phyloP scores from a whole-genome alignment of 2,113 vertebrate genomes.

The Clarias magur region DNA sequence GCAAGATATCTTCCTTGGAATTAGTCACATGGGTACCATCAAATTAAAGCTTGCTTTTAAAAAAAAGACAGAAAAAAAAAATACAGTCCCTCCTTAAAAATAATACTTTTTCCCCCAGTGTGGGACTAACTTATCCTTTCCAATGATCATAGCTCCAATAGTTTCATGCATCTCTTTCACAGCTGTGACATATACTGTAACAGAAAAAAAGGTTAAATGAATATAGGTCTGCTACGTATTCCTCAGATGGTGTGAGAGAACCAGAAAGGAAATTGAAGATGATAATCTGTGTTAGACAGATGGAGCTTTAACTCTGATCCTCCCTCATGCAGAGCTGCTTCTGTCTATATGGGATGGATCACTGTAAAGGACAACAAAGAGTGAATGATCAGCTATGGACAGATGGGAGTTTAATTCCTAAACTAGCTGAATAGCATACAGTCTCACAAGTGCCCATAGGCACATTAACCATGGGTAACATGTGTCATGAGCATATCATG shows the following conservation, averaged over 20 bases:
- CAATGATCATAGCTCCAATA: not conserved
- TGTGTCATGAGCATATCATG: not conserved
- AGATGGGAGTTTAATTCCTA: conserved; percentile 59
- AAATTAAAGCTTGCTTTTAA: not conserved
- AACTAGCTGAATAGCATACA: conserved; percentile 25
- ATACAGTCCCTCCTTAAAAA: not conserved
- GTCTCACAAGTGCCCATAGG: conserved; percentile 2
- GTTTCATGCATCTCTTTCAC: not conserved
- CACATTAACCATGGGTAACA: not conserved
- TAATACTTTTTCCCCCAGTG: not conserved
- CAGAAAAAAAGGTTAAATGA: not conserved
- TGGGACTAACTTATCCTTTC: not conserved
- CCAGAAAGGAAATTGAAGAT: conserved; percentile 29
- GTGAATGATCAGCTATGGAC: conserved; percentile 55
- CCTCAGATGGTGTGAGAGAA: conserved; percentile 10
- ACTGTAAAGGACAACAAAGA: conserved; percentile 39
- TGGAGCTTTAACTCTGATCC: conserved; percentile 49
- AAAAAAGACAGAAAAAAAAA: not conserved
- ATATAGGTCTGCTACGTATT: conserved; percentile 9
- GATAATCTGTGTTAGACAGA: conserved; percentile 49
- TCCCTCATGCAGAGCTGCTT: conserved; percentile 47
- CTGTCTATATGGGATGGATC: conserved; percentile 43
- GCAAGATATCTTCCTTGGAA: conserved; percentile 6
- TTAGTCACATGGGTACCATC: conserved; percentile 8
- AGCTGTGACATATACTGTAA: not conserved